Conservation (phyloP, 2,888 invertebrate genomes). For the Myopa tessellatipennis region DNA sequence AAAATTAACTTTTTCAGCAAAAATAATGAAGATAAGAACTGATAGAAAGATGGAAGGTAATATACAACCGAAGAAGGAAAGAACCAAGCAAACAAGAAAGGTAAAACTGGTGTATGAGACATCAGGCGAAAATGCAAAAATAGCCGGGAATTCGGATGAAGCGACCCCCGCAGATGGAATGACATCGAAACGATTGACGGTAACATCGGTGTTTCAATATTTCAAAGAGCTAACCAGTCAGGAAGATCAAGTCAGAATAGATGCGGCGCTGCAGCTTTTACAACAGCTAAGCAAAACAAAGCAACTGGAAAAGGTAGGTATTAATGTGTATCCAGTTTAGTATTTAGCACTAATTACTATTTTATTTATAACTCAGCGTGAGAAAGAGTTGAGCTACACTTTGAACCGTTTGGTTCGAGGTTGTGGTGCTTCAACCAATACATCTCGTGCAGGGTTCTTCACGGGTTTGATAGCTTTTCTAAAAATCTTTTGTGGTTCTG, state of each 20-base stretch:
- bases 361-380: conserved; percentile 68
- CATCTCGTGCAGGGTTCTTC: conserved; percentile 77
- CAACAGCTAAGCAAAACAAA: conserved; percentile 53
- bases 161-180: conserved; percentile 24
- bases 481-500: conserved; percentile 60
- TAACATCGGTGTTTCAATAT: conserved; percentile 53
- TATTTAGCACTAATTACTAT: conserved; percentile 12
- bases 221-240: conserved; percentile 58
- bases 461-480: conserved; percentile 76
- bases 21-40: conserved; percentile 28
- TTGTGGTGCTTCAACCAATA: conserved; percentile 75
- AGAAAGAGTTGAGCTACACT: conserved; percentile 75
- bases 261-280: conserved; percentile 53
- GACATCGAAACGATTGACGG: conserved; percentile 49
- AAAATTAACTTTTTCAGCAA: not conserved
- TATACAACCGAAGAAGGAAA: not conserved
- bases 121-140: not conserved
- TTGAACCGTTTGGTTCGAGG: conserved; percentile 78
- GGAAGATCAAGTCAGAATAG: conserved; percentile 52
- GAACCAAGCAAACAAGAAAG: conserved; percentile 35
- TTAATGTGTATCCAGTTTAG: too few species aligned
- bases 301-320: conserved; percentile 54
- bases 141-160: not conserved
- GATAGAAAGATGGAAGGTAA: not conserved
- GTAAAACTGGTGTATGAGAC: conserved; percentile 23